Evolutionary conservation across 1,140 invertebrate species (phyloP), one percentile per base, ranked within the genome.

Genomic region (Adelges cooleyi): DNA sequence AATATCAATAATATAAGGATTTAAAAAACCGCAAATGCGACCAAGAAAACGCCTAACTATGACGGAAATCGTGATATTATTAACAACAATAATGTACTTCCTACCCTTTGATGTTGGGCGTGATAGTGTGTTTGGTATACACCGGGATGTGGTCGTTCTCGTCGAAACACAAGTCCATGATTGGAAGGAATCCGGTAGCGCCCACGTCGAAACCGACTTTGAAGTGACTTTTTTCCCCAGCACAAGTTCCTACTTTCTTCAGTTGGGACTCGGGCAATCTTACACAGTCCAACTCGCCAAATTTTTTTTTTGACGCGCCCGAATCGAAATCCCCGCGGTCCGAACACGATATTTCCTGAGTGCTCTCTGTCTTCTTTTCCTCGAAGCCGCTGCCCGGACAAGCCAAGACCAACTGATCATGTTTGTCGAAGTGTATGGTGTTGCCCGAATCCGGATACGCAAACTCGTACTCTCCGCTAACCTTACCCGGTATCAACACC

Each of bases 91-190:
- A 38, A 38, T 13, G 36, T 38, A 38, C 36, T 33, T 33, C 46
- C 23, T 49, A 49, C 46, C 46, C 46, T 17, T 23, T 13, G 20
- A 49, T 23, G 9, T 23, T 49, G 23, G 18, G 17, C 1, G 38
- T 29, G 9, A 53, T 25, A 11, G 53, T 50, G 42, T 66, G 52
- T 10, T n/a, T 38, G 3, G 65, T 33, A 25, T 68, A 68, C 22
- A 66, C 22, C 0, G 67, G 20, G 5, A 18, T 11, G n/a, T 54
- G 22, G 2, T 49, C 11, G 15, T 22, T 15, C 27, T 65, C 42
- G 25, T 68, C 52, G 40, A 65, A 68, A 27, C 67, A 68, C 9
- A 59, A 25, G 15, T 50, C 36, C n/a, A 68, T 68, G 5, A 53
- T 8, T 10, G 23, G 20, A 9, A 68, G 11, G 23, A 56, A 68